Percentiles rank a stretch among this genome's conserved stretches.
Conservation (phyloP, 2,113 vertebrate species). For the Clarias gariepinus region DNA sequence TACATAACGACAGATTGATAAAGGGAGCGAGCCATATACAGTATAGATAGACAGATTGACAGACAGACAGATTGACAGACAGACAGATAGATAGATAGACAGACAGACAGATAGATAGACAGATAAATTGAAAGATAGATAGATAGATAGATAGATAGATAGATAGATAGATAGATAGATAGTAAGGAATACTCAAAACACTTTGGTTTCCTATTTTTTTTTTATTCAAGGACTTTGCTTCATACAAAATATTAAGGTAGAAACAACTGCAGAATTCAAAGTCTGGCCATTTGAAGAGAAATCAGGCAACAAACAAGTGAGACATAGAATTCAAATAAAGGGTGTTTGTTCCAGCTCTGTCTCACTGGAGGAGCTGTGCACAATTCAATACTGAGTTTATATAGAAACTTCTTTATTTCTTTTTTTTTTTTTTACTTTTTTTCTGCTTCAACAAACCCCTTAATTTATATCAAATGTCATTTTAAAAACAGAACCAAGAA, state of each 20-base stretch:
- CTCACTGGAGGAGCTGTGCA: slow-evolving; percentile 71
- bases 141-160: background rate
- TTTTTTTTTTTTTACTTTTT: slow-evolving; percentile 63
- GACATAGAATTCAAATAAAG: slow-evolving; percentile 73
- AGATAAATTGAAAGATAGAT: too few relatives aligned
- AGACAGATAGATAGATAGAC: too few relatives aligned
- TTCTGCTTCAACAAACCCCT: slow-evolving; percentile 80
- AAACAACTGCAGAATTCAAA: slow-evolving; percentile 96
- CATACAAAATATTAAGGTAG: slow-evolving; percentile 98
- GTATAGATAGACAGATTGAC: background rate
- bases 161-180: background rate
- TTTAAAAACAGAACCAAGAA: slow-evolving; percentile 86
- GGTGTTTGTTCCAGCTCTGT: slow-evolving; percentile 75
- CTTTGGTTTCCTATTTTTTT: slow-evolving; percentile 60
- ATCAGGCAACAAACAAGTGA: slow-evolving; percentile 85
- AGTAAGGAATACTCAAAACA: background rate
- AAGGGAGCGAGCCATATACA: too few relatives aligned
- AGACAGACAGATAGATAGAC: background rate
- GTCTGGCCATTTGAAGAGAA: slow-evolving; percentile 84
- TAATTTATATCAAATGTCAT: slow-evolving; percentile 93
- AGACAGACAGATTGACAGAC: too few relatives aligned
- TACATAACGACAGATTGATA: too few relatives aligned
- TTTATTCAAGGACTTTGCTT: slow-evolving; percentile 93
- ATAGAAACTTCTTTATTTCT: slow-evolving; percentile 56
- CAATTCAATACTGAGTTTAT: slow-evolving; percentile 70